A percentile compares a stretch with the other conserved stretches of the same genome.
Evolutionary conservation across 2,888 invertebrate species (phyloP).

Genomic region (Ypsolopha sequella): DNA sequence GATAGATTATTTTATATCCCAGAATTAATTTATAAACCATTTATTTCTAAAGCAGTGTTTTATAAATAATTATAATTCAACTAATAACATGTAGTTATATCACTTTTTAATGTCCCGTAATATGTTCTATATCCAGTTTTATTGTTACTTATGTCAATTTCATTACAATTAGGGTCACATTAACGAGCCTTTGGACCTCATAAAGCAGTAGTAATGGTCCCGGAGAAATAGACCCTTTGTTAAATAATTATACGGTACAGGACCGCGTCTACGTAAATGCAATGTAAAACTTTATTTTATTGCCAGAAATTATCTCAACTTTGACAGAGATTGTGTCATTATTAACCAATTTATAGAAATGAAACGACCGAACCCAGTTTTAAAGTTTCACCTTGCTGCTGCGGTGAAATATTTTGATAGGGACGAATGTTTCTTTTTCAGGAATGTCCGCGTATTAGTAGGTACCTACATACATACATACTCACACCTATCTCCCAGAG

Average conservation of each 20-base stretch:
- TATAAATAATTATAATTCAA: too few relatives aligned
- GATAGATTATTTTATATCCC: too few relatives aligned
- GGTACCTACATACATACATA: too few relatives aligned
- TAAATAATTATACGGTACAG: conserved; percentile 46
- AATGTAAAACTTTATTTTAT: conserved; percentile 67
- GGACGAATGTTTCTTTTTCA: too few relatives aligned
- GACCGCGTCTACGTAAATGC: conserved; percentile 64
- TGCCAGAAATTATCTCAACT: conserved; percentile 62
- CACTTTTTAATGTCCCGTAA: background rate
- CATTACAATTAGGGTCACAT: conserved; percentile 2
- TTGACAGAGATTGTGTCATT: conserved; percentile 59
- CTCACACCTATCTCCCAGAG: too few relatives aligned
- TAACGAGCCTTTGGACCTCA: conserved; percentile 8
- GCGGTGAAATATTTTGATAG: background rate
- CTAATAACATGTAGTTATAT: background rate
- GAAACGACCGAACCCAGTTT: conserved; percentile 26
- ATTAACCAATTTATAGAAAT: conserved; percentile 40
- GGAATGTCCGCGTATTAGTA: too few relatives aligned
- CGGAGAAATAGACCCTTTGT: conserved; percentile 18
- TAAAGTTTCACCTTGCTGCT: conserved; percentile 1
- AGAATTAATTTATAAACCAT: too few relatives aligned
- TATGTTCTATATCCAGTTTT: background rate
- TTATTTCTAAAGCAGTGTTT: too few relatives aligned
- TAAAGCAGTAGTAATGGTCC: conserved; percentile 6
- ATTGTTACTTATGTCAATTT: conserved; percentile 1